Evolutionary conservation across 2,797 vertebrate genomes (phyloP).

Genomic region (Sternotherus odoratus): DNA sequence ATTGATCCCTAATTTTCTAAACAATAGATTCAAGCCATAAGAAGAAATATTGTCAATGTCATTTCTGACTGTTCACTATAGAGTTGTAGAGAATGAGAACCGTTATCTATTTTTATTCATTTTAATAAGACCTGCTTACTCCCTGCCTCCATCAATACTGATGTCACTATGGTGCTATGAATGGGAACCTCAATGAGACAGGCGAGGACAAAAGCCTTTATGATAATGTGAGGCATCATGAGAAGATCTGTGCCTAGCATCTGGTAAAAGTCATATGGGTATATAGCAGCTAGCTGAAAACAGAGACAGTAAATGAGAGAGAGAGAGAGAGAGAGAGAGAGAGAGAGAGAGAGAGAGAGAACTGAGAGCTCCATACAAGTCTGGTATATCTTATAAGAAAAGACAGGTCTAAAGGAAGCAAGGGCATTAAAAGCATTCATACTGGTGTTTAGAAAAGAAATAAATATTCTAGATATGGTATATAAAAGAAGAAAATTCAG

Average conservation of each 20-base stretch:
- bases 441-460: background rate
- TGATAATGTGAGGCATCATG: background rate
- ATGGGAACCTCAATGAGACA: background rate
- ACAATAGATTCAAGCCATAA: background rate
- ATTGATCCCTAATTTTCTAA: background rate
- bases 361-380: background rate
- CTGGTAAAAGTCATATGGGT: background rate
- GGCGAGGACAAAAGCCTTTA: background rate
- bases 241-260: background rate
- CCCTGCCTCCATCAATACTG: background rate
- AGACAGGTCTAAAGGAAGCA: slow-evolving; percentile 5
- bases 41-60: background rate
- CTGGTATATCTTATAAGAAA: background rate
- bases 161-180: background rate
- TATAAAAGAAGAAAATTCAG: background rate
- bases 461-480: background rate
- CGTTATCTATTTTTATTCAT: background rate
- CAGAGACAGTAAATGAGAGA: background rate
- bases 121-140: background rate
- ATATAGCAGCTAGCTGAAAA: background rate
- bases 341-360: too few species aligned
- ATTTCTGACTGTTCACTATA: background rate
- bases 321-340: background rate
- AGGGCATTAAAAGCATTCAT: background rate
- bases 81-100: background rate